Evolutionary conservation across 2,797 vertebrate genomes (phyloP), one percentile per base, ranked within the genome.

Genomic region (Lepilemur ruficaudatus): DNA sequence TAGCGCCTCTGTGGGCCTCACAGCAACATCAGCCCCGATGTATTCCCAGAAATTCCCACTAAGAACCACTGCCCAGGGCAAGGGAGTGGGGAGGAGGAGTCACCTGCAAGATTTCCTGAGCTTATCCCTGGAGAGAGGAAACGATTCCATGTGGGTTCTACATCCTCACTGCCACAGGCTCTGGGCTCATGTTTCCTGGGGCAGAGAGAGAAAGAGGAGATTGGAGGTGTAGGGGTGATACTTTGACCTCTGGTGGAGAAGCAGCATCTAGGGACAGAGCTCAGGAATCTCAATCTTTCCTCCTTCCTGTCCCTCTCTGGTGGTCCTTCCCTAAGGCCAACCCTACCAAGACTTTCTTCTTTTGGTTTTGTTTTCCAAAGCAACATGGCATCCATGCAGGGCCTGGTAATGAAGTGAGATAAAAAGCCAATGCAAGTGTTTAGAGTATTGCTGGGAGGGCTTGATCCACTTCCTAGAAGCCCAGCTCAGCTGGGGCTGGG

Each of bases 321-420:
- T 3, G 3, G 5, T 65, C 65, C 70, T 94, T 61, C 38, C 82
- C 30, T 13, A 9, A 14, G 32, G 32, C 35, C 43, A 59, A 84
- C 50, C 89, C 48, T 46, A 50, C 57, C 57, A 52, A 38, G 73
- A 73, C 63, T 87, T 94, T 86, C 28, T 90, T 89, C 17, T 50
- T 80, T 25, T 23, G 5, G 22, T 96, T 96, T 94, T 92, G 61
- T 98, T 95, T 96, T 87, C 93, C 69, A 82, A 93, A 96, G 79
- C 61, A 17, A 41, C 50, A 2, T 38, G 78, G 18, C 32, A 14
- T 92, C 96, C 25, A 7, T 7, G 46, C 91, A 72, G 70, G 65
- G 78, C 35, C 57, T 38, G 92, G 97, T 96, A 92, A 80, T 93
- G 87, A 96, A 94, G 96, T 17, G 91, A 96, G 96, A 97, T 98